Conservation (phyloP, 2,113 vertebrate genomes). For the Bos indicus region DNA sequence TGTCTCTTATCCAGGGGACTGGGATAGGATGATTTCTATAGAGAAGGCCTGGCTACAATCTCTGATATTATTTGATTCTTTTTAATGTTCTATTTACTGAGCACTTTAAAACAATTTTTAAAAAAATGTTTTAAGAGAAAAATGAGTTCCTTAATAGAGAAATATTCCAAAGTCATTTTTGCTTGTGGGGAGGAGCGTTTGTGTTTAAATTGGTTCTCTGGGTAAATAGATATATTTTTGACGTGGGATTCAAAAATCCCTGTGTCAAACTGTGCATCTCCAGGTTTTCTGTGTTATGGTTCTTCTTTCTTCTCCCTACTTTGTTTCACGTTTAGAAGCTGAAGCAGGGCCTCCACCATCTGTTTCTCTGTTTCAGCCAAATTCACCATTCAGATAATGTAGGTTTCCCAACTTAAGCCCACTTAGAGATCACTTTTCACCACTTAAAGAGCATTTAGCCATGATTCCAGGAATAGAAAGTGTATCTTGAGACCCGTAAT, state of each 20-base stretch:
- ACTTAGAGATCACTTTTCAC: slow-evolving; percentile 69
- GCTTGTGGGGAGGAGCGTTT: not conserved
- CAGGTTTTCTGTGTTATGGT: not conserved
- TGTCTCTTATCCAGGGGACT: not conserved
- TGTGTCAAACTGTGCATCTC: slow-evolving; percentile 2
- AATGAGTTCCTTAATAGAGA: not conserved
- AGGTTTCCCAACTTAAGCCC: slow-evolving; percentile 67
- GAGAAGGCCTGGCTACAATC: not conserved
- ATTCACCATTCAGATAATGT: slow-evolving; percentile 61
- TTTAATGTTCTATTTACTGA: not conserved
- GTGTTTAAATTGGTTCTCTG: not conserved
- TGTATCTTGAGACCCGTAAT: slow-evolving; percentile 44
- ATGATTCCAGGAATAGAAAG: slow-evolving; percentile 49
- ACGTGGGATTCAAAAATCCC: not conserved
- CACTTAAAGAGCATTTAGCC: slow-evolving; percentile 65
- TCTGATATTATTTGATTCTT: not conserved
- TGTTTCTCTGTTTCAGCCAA: slow-evolving; percentile 62
- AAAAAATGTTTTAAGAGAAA: slow-evolving; percentile 28
- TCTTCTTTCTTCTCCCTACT: slow-evolving; percentile 26
- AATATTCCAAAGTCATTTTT: not conserved
- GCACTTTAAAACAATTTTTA: not conserved
- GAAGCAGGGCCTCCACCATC: slow-evolving; percentile 55
- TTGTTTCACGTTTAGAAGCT: slow-evolving; percentile 65
- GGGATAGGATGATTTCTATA: not conserved
- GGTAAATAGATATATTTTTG: slow-evolving; percentile 20